phyloP scores from a whole-genome alignment of 2,888 invertebrate genomes.

The Cartodere bifasciata region DNA sequence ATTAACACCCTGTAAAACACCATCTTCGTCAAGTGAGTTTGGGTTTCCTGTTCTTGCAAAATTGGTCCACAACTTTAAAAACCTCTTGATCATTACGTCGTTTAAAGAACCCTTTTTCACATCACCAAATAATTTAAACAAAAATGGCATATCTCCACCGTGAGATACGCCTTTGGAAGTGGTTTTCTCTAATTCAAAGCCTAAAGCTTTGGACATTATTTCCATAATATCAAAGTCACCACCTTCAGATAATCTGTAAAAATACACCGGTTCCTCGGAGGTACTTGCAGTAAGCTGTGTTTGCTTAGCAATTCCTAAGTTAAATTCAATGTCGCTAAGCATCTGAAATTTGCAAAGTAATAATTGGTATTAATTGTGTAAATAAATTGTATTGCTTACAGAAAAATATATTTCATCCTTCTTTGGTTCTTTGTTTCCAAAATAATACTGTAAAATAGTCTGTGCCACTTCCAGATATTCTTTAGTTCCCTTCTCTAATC shows the following conservation, averaged over 20 bases:
- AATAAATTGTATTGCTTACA: no score
- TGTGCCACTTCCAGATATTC: constrained; percentile 15
- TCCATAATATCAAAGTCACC: no score
- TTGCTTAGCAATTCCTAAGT: constrained; percentile 19
- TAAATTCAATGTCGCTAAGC: no score
- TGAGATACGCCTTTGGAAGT: constrained; percentile 23
- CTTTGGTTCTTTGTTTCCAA: constrained; percentile 19
- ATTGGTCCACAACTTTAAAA: constrained; percentile 24
- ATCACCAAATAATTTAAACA: no score
- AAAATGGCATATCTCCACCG: constrained; percentile 20
- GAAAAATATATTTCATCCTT: no score
- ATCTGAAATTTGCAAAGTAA: no score
- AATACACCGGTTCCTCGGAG: constrained; percentile 22
- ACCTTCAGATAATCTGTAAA: no score
- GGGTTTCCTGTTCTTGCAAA: constrained; percentile 23
- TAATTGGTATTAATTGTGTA: no score
- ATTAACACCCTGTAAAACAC: constrained; percentile 11
- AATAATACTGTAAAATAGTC: constrained; percentile 25
- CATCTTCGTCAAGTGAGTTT: constrained; percentile 13
- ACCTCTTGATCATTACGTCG: constrained; percentile 15
- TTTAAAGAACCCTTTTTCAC: no score
- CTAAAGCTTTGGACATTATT: no score
- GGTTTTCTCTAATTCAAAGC: no score
- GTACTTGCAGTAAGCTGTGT: constrained; percentile 20
- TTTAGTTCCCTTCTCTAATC: constrained; percentile 19